Conservation (phyloP, 2,113 vertebrate genomes). For the Gavialis gangeticus region DNA sequence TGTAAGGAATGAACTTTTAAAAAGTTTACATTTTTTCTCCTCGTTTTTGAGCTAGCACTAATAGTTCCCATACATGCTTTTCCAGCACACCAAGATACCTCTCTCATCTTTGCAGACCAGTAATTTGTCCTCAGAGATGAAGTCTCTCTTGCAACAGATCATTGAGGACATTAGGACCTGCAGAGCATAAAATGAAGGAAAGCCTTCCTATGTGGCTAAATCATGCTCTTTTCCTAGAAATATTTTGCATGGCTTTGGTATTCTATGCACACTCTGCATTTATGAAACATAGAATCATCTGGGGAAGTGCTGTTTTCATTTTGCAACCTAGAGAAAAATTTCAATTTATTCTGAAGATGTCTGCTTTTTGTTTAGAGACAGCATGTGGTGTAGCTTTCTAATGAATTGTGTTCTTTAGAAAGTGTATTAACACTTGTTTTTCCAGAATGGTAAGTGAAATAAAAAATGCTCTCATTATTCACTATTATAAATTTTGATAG, state of each 20-base stretch:
- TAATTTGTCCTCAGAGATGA: not conserved
- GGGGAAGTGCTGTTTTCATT: not conserved
- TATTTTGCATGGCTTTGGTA: not conserved
- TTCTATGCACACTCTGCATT: not conserved
- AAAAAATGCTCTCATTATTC: not conserved
- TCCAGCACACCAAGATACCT: not conserved
- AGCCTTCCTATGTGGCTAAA: not conserved
- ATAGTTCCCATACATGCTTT: not conserved
- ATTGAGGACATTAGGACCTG: not conserved
- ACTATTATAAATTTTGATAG: not conserved
- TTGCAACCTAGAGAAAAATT: not conserved
- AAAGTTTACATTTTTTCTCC: not conserved
- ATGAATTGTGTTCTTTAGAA: not conserved
- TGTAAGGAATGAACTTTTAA: too few relatives aligned
- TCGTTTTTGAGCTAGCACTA: not conserved
- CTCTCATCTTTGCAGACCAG: not conserved
- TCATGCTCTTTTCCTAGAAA: not conserved
- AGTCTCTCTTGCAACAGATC: fast-evolving
- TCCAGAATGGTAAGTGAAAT: not conserved
- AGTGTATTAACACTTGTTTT: not conserved
- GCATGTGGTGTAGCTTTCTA: not conserved
- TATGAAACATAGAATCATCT: not conserved
- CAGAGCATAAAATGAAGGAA: not conserved
- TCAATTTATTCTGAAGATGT: not conserved
- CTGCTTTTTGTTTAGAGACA: not conserved